Conservation (phyloP, 2,113 vertebrate genomes). For the Felis catus region DNA sequence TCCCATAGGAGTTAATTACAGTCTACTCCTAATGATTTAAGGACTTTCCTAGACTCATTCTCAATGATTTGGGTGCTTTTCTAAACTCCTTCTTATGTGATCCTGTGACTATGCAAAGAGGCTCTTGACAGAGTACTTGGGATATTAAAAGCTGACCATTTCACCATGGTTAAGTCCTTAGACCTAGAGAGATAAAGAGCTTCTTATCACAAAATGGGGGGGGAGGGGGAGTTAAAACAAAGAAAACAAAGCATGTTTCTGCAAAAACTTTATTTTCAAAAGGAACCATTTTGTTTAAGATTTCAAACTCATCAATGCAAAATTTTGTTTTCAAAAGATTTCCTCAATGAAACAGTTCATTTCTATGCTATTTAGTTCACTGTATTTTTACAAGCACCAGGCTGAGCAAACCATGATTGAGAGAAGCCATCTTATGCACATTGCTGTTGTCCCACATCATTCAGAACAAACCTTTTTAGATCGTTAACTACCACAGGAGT, state of each 20-base stretch:
- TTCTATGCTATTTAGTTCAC: slow-evolving; percentile 81
- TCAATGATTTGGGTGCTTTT: not conserved
- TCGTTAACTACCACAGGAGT: slow-evolving; percentile 99
- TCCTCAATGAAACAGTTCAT: slow-evolving; percentile 80
- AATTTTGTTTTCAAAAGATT: slow-evolving; percentile 83
- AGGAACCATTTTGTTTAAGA: slow-evolving; percentile 80
- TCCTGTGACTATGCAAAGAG: not conserved
- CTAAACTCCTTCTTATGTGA: slow-evolving; percentile 10
- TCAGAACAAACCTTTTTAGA: slow-evolving; percentile 99
- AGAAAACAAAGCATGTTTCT: slow-evolving; percentile 72
- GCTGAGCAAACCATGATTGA: slow-evolving; percentile 92
- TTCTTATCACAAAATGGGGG: slow-evolving; percentile 25
- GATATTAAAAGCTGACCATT: slow-evolving; percentile 45
- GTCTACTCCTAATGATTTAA: not conserved
- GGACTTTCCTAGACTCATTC: not conserved
- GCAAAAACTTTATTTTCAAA: slow-evolving; percentile 78
- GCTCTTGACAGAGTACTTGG: not conserved
- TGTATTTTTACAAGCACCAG: slow-evolving; percentile 86
- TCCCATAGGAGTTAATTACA: not conserved
- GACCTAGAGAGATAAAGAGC: slow-evolving; percentile 7
- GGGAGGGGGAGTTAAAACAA: not conserved
- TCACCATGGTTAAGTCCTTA: slow-evolving; percentile 10
- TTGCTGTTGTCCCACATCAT: slow-evolving; percentile 99
- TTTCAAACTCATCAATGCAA: slow-evolving; percentile 80
- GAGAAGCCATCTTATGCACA: slow-evolving; percentile 95